These are phyloP conservation scores for Kryptolebias ocellatus DNA, from an alignment of 2,797 vertebrate species.

Conservation along the genomic window DNA sequence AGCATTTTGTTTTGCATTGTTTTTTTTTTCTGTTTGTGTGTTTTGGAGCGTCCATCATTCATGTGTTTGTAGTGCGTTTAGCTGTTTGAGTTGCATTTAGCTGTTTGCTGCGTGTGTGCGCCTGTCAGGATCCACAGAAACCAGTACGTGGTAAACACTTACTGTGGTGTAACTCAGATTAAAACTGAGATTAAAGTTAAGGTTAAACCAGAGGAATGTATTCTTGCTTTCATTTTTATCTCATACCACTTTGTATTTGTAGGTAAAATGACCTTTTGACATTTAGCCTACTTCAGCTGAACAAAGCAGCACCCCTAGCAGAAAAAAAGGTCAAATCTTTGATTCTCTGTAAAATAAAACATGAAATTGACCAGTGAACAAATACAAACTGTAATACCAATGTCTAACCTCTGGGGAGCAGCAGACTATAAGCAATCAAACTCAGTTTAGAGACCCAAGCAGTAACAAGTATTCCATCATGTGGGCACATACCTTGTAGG, in stretches of 20 bases:
- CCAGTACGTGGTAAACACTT: too few relatives aligned
- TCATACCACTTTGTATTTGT: background rate
- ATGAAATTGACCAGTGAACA: background rate
- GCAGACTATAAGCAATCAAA: constrained; percentile 60
- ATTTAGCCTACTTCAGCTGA: background rate
- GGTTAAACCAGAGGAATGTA: background rate
- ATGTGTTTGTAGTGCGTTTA: too few relatives aligned
- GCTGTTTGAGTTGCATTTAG: too few relatives aligned
- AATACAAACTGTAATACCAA: constrained; percentile 52
- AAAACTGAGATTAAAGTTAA: too few relatives aligned
- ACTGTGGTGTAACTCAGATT: too few relatives aligned
- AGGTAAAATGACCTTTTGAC: background rate
- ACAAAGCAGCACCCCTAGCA: too few relatives aligned
- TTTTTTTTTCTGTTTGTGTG: too few relatives aligned
- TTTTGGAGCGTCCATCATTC: too few relatives aligned
- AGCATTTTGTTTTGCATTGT: too few relatives aligned
- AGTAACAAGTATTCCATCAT: constrained; percentile 39
- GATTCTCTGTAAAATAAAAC: background rate
- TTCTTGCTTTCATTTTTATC: background rate
- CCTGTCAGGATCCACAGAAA: too few relatives aligned
- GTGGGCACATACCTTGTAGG: constrained; percentile 26
- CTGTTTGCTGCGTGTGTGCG: too few relatives aligned
- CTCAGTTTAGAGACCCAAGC: background rate
- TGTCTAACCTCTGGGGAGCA: constrained; percentile 63
- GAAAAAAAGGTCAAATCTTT: background rate